Base-by-base conservation (phyloP, 2,797 vertebrate species). In the Gastrophryne carolinensis region DNA sequence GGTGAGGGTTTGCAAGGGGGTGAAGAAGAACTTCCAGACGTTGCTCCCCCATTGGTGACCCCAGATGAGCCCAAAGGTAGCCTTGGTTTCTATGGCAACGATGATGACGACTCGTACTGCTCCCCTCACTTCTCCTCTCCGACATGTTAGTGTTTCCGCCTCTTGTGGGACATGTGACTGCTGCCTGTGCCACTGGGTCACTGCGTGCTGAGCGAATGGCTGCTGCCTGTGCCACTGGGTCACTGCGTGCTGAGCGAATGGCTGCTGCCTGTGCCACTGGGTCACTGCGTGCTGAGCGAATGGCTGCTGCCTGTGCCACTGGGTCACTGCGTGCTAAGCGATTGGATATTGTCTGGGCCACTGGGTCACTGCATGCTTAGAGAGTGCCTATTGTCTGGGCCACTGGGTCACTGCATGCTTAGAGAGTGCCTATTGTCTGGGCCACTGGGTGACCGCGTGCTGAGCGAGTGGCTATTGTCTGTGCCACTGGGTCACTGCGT, bases 41-140 rank as follows among this genome's bases (percentile, higher is more conserved):
- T 98, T 70, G 96, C 98, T 49, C 98, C 96, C 10, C 96, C 97
- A 79, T 93, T 99, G 81, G 96, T 98, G 92, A 98, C 98, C 85
- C 96, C 98, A 85, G 98, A 99, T 29, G 97, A 99, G 92, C 96
- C 98, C 92, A 98, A 98, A 98, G 96, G 97, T 98, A 98, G 96
- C 96, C 96, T 98, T 95, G 97, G 97, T 95, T 98, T 89, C 95
- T 95, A 97, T 90, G 94, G 96, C 95, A 98, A 95, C 94, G 97
- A 98, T 88, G 98, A 98, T 89, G 97, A 98, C 93, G 96, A 98
- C 95, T 98, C 97, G 75, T 98, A 98, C 95, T 98, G 96, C 96
- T 99, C 97, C 93, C 96, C 97, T 91, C 91, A 91, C 91, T 91
- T 92, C 89, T 92, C 91, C 93, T 93, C 91, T 92, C 91, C 91